Conservation (phyloP, 2,113 vertebrate species). For the Axis porcinus region DNA sequence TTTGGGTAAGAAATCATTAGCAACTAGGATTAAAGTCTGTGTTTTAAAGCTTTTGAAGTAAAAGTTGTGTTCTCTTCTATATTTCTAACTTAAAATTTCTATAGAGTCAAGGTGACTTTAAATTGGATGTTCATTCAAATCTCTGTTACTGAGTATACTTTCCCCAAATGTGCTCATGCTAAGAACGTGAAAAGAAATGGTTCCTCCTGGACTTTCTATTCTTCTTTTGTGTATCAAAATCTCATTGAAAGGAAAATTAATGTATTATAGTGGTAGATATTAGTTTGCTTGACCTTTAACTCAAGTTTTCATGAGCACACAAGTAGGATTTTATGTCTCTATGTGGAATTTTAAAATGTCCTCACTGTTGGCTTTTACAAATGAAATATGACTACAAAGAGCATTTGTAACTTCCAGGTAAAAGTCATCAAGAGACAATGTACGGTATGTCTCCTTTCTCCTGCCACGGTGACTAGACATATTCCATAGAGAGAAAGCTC, state of each 20-base stretch:
- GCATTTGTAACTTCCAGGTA: not conserved
- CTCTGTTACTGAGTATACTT: not conserved
- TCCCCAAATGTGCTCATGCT: not conserved
- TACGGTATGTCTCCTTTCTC: not conserved
- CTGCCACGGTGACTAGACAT: not conserved
- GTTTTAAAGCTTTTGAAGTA: not conserved
- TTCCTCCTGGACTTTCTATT: not conserved
- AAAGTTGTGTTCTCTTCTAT: not conserved
- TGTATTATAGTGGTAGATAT: not conserved
- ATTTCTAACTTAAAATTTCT: not conserved
- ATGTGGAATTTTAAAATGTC: not conserved
- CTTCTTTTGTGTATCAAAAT: not conserved
- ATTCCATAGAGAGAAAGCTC: not conserved
- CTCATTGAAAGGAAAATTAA: not conserved
- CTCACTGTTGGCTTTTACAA: not conserved
- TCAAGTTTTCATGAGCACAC: not conserved
- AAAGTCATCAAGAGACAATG: not conserved
- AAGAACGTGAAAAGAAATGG: not conserved
- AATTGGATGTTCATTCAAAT: not conserved
- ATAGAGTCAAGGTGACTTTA: not conserved
- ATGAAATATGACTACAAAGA: not conserved
- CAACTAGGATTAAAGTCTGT: not conserved
- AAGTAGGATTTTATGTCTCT: not conserved
- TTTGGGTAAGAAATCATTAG: not conserved
- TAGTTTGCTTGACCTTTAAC: not conserved